Evolutionary conservation across 2,888 invertebrate species (phyloP), one percentile per base, ranked within the genome.

Genomic region (Anorthoa munda): DNA sequence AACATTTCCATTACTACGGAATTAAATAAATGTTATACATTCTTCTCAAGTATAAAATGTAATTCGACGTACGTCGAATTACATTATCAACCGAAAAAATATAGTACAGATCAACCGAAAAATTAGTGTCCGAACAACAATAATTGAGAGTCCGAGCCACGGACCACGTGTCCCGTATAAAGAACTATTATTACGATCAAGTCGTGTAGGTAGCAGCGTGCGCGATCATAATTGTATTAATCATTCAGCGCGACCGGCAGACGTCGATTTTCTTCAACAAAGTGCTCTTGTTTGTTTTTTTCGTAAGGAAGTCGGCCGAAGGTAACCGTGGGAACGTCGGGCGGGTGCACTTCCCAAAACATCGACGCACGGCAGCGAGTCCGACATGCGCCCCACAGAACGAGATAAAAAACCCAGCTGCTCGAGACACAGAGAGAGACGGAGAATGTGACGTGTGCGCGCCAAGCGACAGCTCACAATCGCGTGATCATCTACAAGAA

Each of bases 331-430:
- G 96, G 96, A 96, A 96, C 95, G 94, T 75, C 94, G 94, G 94
- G 94, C 96, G 95, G 96, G 96, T 96, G 96, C 96, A 96, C 96
- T 96, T 96, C 96, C 96, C 96, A 96, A 96, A 96, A 96, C 96
- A 96, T 95, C 96, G 95, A 93, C 95, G 95, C 95, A 95, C 95
- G 95, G 95, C 96, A 95, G 95, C 95, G 92, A 92, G 92, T 90
- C 92, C 93, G 94, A 95, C 95, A 94, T 94, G 95, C 94, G 95
- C 94, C 94, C 92, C 88, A 79, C 79, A 67, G 86, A 95, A 86
- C 79, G 93, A 93, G 93, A 95, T 61, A 67, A 55, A 86, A 87
- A 61, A 92, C 90, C 72, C 81, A 18, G 59, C 61, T 39, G 50
- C 63, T 53, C 13, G 2, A 66, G 31, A 9, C 81, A 18, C 39